These are phyloP conservation scores for Gymnoscopelus microlampas DNA, from an alignment of 2,797 vertebrate genomes.

Conservation along the genomic window DNA sequence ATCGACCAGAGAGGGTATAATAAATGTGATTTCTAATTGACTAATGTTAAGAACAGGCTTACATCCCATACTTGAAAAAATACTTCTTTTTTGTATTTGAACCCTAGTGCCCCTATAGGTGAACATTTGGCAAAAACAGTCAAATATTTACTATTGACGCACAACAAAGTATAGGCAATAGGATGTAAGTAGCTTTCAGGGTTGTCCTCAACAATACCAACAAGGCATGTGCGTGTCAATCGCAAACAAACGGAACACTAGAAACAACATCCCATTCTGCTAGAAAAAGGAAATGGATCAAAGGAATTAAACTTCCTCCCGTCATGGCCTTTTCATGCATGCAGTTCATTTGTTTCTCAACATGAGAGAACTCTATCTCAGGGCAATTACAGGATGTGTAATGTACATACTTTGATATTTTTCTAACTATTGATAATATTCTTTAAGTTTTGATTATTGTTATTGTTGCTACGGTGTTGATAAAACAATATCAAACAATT, in stretches of 20 bases:
- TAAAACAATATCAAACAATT: too few relatives aligned
- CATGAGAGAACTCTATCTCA: conserved; percentile 23
- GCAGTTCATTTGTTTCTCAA: conserved; percentile 62
- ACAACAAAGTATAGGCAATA: too few relatives aligned
- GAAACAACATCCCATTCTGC: conserved; percentile 10
- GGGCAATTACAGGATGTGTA: conserved; percentile 19
- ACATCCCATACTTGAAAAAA: conserved; percentile 27
- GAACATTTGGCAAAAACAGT: too few relatives aligned
- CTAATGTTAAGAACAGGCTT: neutral
- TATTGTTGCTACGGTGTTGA: too few relatives aligned
- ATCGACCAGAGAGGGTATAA: conserved; percentile 52
- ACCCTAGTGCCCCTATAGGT: too few relatives aligned
- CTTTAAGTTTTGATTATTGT: too few relatives aligned
- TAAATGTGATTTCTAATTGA: conserved; percentile 2
- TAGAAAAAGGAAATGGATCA: conserved; percentile 56
- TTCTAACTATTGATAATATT: too few relatives aligned
- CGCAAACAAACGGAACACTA: conserved; percentile 11
- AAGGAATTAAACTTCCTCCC: conserved; percentile 47
- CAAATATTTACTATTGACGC: too few relatives aligned
- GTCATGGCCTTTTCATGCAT: conserved; percentile 46
- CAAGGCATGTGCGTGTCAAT: neutral
- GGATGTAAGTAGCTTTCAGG: neutral
- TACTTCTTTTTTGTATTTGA: too few relatives aligned
- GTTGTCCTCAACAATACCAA: conserved; percentile 12
- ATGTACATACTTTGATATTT: too few relatives aligned